Percentiles rank a stretch among this genome's conserved stretches.
These are phyloP conservation scores for Oxyscelio sp. DNA, from an alignment of 2,888 invertebrate species.

Conservation along the genomic window DNA sequence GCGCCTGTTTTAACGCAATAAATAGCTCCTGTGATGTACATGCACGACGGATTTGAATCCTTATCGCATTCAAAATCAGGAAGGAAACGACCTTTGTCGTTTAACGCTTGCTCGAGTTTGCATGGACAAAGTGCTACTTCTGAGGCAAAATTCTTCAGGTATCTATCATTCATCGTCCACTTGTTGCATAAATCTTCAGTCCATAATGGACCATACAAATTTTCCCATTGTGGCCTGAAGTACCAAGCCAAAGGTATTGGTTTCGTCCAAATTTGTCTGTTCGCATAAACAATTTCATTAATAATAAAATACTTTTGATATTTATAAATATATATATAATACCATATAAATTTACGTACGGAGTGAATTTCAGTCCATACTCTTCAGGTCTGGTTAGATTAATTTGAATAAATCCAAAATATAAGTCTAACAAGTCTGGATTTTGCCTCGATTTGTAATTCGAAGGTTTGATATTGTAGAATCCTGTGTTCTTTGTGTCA, in stretches of 20 bases:
- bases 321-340: not conserved
- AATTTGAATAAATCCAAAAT: conserved; percentile 96
- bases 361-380: conserved; percentile 91
- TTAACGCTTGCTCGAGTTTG: conserved; percentile 95
- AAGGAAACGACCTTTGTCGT: conserved; percentile 97
- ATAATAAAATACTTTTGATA: not conserved
- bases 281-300: conserved; percentile 16
- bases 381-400: conserved; percentile 94
- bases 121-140: conserved; percentile 97
- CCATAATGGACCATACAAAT: conserved; percentile 94
- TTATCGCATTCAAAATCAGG: conserved; percentile 97
- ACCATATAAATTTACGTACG: conserved; percentile 93
- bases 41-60: conserved; percentile 96
- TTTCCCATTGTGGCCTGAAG: conserved; percentile 96
- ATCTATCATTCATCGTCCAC: conserved; percentile 96
- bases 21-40: conserved; percentile 95
- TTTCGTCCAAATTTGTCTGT: conserved; percentile 94
- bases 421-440: conserved; percentile 92
- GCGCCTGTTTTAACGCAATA: conserved; percentile 98
- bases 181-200: conserved; percentile 94
- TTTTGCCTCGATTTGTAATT: conserved; percentile 93
- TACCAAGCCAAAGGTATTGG: conserved; percentile 98
- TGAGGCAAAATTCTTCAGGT: conserved; percentile 94
- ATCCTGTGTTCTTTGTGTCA: no score
- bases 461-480: conserved; percentile 92